Evolutionary conservation across 2,113 vertebrate species (phyloP).

Genomic region (Pelobates fuscus): DNA sequence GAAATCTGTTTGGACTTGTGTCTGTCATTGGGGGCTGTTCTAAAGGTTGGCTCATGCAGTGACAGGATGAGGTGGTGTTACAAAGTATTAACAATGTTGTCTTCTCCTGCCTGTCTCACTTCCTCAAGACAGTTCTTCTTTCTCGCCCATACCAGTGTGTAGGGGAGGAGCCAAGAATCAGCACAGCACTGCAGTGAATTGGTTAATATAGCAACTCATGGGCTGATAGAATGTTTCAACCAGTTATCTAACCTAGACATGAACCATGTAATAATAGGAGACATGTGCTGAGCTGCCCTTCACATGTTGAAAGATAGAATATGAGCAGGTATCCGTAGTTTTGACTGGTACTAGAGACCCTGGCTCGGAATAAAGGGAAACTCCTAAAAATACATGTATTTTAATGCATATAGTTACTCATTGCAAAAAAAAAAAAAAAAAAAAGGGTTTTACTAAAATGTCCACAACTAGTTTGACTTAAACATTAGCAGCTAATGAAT

Average conservation of each 20-base stretch:
- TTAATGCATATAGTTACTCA: too few species aligned
- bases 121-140: slow-evolving; percentile 34
- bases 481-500: too few species aligned
- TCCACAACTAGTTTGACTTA: too few species aligned
- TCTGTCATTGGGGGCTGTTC: background rate
- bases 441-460: too few species aligned
- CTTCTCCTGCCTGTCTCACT: slow-evolving; percentile 15
- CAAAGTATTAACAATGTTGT: slow-evolving; percentile 23
- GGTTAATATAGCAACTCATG: background rate
- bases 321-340: background rate
- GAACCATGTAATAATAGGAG: background rate
- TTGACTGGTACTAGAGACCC: too few species aligned
- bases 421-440: too few species aligned
- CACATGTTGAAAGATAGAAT: background rate
- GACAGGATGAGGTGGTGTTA: slow-evolving; percentile 29
- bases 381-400: too few species aligned
- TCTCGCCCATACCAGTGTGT: background rate
- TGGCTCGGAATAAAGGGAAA: too few species aligned
- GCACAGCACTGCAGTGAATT: background rate
- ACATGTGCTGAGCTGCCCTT: background rate
- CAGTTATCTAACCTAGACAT: background rate
- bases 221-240: background rate
- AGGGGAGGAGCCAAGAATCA: background rate
- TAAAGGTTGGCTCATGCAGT: slow-evolving; percentile 10
- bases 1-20: background rate